A percentile compares a stretch with the other conserved stretches of the same genome.
phyloP scores from a whole-genome alignment of 1,140 invertebrate genomes.

The Camponotus pennsylvanicus region DNA sequence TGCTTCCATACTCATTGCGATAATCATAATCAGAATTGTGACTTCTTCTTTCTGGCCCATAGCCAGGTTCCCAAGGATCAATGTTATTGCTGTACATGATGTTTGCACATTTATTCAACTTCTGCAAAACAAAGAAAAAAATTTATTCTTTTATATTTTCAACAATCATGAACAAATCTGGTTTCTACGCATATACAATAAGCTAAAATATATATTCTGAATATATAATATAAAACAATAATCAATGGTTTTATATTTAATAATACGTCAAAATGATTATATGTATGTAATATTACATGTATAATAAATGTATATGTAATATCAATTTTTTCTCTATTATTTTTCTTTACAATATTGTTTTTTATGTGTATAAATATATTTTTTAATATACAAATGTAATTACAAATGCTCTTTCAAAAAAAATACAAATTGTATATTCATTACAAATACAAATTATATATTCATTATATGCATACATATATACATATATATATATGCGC shows the following conservation, averaged over 20 bases:
- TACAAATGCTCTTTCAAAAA: no score
- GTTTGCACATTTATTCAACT: conserved; percentile 44
- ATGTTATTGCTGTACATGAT: conserved; percentile 82
- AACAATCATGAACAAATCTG: background rate
- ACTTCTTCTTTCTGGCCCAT: conserved; percentile 79
- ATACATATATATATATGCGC: no score
- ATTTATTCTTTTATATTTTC: background rate
- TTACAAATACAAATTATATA: background rate
- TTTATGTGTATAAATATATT: background rate
- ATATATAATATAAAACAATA: background rate
- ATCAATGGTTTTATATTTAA: background rate
- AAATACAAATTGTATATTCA: background rate
- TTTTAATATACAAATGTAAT: background rate
- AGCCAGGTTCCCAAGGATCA: conserved; percentile 84
- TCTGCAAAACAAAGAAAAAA: conserved; percentile 52
- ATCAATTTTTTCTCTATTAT: background rate
- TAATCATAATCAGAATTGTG: conserved; percentile 80
- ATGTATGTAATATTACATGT: background rate
- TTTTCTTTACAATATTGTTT: background rate
- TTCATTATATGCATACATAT: background rate
- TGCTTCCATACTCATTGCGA: conserved; percentile 80
- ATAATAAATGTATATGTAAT: background rate
- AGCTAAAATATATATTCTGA: background rate
- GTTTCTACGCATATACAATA: background rate
- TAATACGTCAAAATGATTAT: background rate